A percentile compares a stretch with the other conserved stretches of the same genome.
Conservation (phyloP, 2,113 vertebrate genomes). For the Cepphus grylle region DNA sequence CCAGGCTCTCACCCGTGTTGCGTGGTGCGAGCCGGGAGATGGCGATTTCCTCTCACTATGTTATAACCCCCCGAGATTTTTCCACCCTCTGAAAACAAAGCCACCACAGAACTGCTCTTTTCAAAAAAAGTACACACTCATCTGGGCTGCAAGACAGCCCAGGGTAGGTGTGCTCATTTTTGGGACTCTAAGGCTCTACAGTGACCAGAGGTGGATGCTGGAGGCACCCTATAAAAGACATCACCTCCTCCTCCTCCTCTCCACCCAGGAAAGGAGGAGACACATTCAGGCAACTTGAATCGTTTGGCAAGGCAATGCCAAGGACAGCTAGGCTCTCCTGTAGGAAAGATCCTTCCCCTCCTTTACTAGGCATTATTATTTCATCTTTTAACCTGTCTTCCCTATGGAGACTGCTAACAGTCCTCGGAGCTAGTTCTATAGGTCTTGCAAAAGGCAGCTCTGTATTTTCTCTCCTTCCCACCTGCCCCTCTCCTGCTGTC, state of each 20-base stretch:
- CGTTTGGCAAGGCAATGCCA: neutral
- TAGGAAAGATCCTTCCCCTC: neutral
- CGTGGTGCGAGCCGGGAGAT: neutral
- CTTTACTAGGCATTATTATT: neutral
- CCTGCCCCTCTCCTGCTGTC: neutral
- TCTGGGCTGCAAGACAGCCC: neutral
- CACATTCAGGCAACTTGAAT: neutral
- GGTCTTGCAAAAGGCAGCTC: neutral
- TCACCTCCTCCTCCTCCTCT: neutral
- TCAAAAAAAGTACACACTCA: neutral
- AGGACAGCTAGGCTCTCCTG: neutral
- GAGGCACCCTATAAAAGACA: neutral
- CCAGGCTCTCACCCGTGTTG: rapidly evolving
- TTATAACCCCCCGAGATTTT: neutral
- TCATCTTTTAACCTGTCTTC: neutral
- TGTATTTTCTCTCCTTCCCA: neutral
- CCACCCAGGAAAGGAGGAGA: neutral
- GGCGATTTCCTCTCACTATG: neutral
- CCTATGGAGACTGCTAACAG: neutral
- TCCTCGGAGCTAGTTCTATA: neutral
- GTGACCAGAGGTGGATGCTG: neutral
- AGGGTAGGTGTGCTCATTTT: neutral
- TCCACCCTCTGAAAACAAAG: neutral
- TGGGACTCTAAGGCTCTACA: neutral
- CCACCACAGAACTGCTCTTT: neutral